Conservation (phyloP, 2,888 invertebrate species). For the Pachydiplax longipennis region DNA sequence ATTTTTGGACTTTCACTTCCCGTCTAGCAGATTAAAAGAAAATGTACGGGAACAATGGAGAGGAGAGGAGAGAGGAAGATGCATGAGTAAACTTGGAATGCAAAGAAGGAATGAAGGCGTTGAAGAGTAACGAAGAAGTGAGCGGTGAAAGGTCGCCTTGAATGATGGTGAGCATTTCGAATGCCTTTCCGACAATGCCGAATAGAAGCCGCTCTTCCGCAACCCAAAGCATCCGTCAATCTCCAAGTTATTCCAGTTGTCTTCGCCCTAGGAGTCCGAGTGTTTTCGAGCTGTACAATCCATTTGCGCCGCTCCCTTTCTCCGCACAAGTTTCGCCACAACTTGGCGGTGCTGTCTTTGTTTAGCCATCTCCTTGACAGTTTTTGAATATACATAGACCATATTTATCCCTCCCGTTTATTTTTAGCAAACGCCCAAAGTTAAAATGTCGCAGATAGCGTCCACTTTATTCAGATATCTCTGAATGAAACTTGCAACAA, state of each 20-base stretch:
- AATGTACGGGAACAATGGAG: background rate
- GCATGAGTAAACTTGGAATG: background rate
- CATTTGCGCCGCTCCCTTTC: background rate
- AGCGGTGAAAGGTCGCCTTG: background rate
- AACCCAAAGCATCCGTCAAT: background rate
- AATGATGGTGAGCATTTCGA: background rate
- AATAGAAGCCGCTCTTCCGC: background rate
- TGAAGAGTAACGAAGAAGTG: background rate
- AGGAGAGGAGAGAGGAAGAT: background rate
- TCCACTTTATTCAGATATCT: too few species aligned
- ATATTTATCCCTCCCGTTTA: too few species aligned
- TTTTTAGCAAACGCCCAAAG: too few species aligned
- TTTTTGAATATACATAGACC: too few species aligned
- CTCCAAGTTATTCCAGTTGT: background rate
- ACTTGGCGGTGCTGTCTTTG: background rate
- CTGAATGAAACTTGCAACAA: too few species aligned
- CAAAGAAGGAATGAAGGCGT: background rate
- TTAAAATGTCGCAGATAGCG: too few species aligned
- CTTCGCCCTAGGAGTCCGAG: background rate
- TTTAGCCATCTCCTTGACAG: too few species aligned
- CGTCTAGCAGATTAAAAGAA: background rate
- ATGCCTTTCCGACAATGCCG: background rate
- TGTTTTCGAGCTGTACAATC: background rate
- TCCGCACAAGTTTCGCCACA: background rate
- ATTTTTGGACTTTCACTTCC: too few species aligned